Conservation (phyloP, 2,888 invertebrate genomes). For the Laspeyria flexula region DNA sequence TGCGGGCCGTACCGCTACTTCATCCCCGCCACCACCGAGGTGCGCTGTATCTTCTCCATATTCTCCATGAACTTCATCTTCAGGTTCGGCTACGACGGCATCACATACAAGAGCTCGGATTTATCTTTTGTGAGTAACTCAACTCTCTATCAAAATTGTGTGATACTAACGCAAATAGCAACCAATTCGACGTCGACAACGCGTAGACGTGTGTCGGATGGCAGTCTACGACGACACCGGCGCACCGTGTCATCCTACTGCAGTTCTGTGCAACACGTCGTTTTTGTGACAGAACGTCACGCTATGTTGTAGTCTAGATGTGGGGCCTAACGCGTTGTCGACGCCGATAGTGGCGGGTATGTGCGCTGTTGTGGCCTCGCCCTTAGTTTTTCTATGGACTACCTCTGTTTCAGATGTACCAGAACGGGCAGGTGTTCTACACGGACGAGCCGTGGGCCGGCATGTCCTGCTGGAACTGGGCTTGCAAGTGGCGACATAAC, state of each 20-base stretch:
- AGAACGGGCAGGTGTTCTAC: constrained; percentile 81
- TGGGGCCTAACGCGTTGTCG: too few relatives aligned
- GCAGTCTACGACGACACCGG: too few relatives aligned
- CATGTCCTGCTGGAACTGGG: constrained; percentile 83
- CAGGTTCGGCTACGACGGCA: constrained; percentile 77
- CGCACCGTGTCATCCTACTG: too few relatives aligned
- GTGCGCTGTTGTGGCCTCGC: too few relatives aligned
- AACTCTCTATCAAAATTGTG: too few relatives aligned
- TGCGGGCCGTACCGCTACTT: constrained; percentile 81
- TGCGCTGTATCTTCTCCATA: constrained; percentile 79
- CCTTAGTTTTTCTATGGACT: background rate
- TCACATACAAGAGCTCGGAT: constrained; percentile 78
- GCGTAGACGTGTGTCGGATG: too few relatives aligned
- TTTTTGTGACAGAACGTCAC: too few relatives aligned
- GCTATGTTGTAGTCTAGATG: too few relatives aligned
- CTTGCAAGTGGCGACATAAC: constrained; percentile 82
- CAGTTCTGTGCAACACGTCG: too few relatives aligned
- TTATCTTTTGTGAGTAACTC: constrained; percentile 75
- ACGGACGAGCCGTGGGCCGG: constrained; percentile 83
- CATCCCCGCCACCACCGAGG: constrained; percentile 79
- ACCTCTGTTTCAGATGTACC: constrained; percentile 71
- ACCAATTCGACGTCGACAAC: too few relatives aligned
- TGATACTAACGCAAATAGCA: too few relatives aligned
- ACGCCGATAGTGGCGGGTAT: too few relatives aligned
- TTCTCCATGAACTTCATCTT: constrained; percentile 81